These are phyloP conservation scores for Steinernema khuongi DNA, from an alignment of 1,140 invertebrate genomes.

Conservation along the genomic window DNA sequence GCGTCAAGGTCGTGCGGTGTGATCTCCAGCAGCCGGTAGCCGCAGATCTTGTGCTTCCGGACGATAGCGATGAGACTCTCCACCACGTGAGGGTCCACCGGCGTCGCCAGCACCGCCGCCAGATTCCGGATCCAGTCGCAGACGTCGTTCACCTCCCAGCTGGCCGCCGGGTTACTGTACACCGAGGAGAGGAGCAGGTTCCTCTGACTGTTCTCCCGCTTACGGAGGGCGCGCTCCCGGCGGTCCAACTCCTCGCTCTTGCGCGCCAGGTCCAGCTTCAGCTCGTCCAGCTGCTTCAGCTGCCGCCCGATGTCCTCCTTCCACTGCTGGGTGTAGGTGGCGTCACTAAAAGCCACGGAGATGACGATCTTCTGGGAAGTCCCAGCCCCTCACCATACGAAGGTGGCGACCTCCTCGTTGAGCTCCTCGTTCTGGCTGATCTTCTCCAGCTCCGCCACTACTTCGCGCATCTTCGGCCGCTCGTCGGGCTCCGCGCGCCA, in stretches of 20 bases:
- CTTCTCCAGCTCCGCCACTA: conserved; percentile 36
- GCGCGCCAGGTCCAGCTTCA: conserved; percentile 46
- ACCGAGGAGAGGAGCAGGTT: conserved; percentile 39
- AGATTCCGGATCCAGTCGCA: conserved; percentile 40
- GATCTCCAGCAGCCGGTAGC: conserved; percentile 43
- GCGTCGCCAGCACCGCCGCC: conserved; percentile 18
- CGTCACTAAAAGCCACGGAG: too few relatives aligned
- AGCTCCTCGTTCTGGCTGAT: conserved; percentile 41
- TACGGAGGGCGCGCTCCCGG: conserved; percentile 35
- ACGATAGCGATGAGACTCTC: conserved; percentile 26
- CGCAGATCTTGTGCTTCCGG: conserved; percentile 42
- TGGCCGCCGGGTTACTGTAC: conserved; percentile 27
- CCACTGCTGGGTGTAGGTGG: conserved; percentile 44
- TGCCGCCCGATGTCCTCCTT: conserved; percentile 43
- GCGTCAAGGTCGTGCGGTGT: conserved; percentile 48
- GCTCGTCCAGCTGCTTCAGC: conserved; percentile 36
- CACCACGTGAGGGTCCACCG: neutral
- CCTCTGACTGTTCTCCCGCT: conserved; percentile 44
- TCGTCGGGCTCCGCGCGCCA: conserved; percentile 48
- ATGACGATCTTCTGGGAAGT: too few relatives aligned
- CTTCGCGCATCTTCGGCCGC: conserved; percentile 41
- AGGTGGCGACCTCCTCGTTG: conserved; percentile 43
- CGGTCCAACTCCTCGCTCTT: conserved; percentile 44
- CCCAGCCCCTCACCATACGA: too few relatives aligned
- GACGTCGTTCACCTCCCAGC: conserved; percentile 43